Evolutionary conservation across 2,797 vertebrate species (phyloP), one percentile per base, ranked within the genome.

Genomic region (Pogonophryne albipinna): DNA sequence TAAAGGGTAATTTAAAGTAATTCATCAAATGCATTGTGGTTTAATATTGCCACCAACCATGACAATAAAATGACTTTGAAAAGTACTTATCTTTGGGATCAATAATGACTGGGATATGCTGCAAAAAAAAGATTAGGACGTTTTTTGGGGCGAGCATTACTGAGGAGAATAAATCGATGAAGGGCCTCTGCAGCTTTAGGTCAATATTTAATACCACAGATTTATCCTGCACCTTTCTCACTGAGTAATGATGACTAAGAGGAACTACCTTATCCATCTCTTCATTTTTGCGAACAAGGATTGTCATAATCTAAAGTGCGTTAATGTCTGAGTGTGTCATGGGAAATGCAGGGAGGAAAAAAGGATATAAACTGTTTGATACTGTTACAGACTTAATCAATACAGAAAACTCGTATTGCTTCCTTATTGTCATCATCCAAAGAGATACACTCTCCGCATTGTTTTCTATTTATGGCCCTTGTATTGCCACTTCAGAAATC

Each of bases 121-220:
- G 80, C 45, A 89, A 79, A 77, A 60, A 85, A 89, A 71, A 89
- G 83, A 59, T 88, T 87, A 4, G 66, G 49, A 66, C 56, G 58
- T 83, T 85, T 87, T 79, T 51, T 66, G 66, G 63, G 80, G 71
- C 34, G 10, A 76, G 62, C 51, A 66, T 78, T 66, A 57, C 59
- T 63, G 61, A 56, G 34, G 50, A 31, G 56, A 80, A 45, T 61
- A 45, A 89, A 93, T 93, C 85, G 58, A 87, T 85, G 64, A 66
- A 31, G 62, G 70, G 62, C 66, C 69, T 71, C 71, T 83, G 84
- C 79, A 87, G 87, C 77, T 86, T 74, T 60, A 60, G 41, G 76
- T 86, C 80, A 88, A 87, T 87, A 84, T 83, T 82, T 88, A 88
- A 91, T 81, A 74, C 82, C 82, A 71, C 50, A 73, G 77, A 77